Conservation (phyloP, 2,888 invertebrate genomes). For the Mimachlamys varia region DNA sequence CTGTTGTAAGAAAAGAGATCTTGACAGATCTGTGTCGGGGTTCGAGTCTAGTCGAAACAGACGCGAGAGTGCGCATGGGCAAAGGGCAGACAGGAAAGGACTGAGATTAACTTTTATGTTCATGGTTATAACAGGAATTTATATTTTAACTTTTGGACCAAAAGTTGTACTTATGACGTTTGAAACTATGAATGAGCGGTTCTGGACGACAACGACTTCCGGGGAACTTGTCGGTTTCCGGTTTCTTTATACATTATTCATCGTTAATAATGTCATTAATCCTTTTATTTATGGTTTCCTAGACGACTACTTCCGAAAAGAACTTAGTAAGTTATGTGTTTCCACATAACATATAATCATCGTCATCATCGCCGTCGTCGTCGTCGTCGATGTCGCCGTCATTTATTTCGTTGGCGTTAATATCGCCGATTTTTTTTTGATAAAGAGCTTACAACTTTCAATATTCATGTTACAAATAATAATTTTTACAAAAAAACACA, state of each 20-base stretch:
- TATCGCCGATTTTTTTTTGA: neutral
- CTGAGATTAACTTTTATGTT: neutral
- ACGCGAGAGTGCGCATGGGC: neutral
- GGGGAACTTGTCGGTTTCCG: slow-evolving; percentile 16
- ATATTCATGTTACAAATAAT: no score
- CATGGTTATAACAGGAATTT: neutral
- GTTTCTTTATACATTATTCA: slow-evolving; percentile 23
- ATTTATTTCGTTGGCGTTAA: neutral
- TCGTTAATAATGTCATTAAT: slow-evolving; percentile 48
- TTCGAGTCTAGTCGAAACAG: neutral
- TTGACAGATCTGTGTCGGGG: neutral
- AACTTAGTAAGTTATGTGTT: neutral
- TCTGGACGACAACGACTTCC: neutral
- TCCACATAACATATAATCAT: neutral
- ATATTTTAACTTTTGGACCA: neutral
- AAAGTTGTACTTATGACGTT: slow-evolving; percentile 9
- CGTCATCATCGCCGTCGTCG: neutral
- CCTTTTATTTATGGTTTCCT: slow-evolving; percentile 51
- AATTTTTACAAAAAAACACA: no score
- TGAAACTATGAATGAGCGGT: neutral
- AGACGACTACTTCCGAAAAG: slow-evolving; percentile 43
- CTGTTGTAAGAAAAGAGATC: neutral
- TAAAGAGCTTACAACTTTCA: neutral
- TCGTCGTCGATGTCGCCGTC: neutral
- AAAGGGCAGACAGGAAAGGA: neutral